These are phyloP conservation scores for Atrichornis clamosus DNA, from an alignment of 2,113 vertebrate species.

Conservation along the genomic window DNA sequence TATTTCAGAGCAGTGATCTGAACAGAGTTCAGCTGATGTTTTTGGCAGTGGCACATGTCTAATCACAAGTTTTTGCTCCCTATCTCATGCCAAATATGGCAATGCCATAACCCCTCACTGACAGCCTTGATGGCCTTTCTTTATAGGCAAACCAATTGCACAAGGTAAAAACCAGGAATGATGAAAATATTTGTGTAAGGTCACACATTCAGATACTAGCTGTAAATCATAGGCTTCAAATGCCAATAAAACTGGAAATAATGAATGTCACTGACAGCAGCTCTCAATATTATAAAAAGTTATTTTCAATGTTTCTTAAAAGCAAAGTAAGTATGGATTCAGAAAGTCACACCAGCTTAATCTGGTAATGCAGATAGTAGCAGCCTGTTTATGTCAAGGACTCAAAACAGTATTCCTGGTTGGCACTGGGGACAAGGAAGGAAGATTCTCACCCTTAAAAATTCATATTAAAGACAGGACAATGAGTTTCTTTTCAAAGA, in stretches of 20 bases:
- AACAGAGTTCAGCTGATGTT: not conserved
- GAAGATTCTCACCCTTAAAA: not conserved
- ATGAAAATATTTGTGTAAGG: not conserved
- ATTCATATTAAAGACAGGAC: not conserved
- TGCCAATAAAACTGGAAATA: not conserved
- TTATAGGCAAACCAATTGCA: not conserved
- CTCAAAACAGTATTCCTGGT: not conserved
- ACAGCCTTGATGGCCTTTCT: not conserved
- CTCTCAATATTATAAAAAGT: not conserved
- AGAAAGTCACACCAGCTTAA: not conserved
- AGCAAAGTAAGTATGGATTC: not conserved
- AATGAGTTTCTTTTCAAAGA: not conserved
- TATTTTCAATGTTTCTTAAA: not conserved
- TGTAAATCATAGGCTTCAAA: slow-evolving; percentile 22
- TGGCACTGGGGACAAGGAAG: not conserved
- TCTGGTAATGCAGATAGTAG: not conserved
- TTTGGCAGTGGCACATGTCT: not conserved
- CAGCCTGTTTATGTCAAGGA: not conserved
- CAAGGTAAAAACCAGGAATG: not conserved
- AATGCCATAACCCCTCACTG: not conserved
- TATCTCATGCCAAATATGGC: not conserved
- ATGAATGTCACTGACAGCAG: not conserved
- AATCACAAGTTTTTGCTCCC: not conserved
- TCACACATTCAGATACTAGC: not conserved
- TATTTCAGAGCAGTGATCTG: not conserved